Evolutionary conservation across 2,888 invertebrate species (phyloP).

Genomic region (Ichneumon xanthorius): DNA sequence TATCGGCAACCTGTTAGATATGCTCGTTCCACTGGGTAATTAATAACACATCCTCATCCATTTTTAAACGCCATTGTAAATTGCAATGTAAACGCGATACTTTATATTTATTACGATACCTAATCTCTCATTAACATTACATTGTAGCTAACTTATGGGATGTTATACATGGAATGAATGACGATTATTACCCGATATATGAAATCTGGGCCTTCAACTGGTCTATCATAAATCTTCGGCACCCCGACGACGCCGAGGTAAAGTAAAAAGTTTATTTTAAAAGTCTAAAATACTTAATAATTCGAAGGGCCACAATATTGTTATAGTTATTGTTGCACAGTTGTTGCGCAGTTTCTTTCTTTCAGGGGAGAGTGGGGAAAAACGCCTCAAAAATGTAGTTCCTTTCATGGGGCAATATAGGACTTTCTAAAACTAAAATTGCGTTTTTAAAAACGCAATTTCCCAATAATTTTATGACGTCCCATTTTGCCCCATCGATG

Average conservation of each 20-base stretch:
- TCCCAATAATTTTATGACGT: no score
- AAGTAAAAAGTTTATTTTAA: not conserved
- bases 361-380: no score
- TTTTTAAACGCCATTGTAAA: not conserved
- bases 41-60: no score
- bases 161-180: slow-evolving; percentile 56
- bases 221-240: slow-evolving; percentile 72
- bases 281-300: not conserved
- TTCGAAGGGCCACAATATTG: not conserved
- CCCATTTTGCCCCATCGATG: no score
- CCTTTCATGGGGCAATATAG: no score
- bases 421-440: no score
- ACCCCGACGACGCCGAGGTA: slow-evolving; percentile 76
- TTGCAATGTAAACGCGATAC: not conserved
- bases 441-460: no score
- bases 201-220: slow-evolving; percentile 71
- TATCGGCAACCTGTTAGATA: slow-evolving; percentile 70
- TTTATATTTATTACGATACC: not conserved
- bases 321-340: not conserved
- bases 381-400: no score
- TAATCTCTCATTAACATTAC: not conserved
- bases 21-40: slow-evolving; percentile 66
- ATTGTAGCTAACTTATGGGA: slow-evolving; percentile 74
- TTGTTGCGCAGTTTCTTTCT: no score
- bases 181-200: slow-evolving; percentile 76